Base-by-base conservation (phyloP, 1,140 invertebrate species). In the Lethrus apterus region DNA sequence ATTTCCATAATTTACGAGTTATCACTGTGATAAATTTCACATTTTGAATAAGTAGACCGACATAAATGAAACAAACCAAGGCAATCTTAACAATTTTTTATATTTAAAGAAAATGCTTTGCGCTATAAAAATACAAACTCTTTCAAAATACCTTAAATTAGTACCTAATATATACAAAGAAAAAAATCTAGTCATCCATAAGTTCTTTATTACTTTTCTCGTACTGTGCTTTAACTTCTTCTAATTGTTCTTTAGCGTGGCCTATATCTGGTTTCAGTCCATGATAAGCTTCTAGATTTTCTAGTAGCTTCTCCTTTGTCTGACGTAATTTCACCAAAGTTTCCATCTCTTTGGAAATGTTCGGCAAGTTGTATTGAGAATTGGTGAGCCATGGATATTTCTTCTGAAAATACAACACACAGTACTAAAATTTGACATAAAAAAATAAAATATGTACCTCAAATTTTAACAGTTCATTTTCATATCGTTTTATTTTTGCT, bases 371-470 rank as follows among this genome's bases (percentile, higher is more conserved):
- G 8, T 53, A 56, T 8, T 58, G 42, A n/a, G 42, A 32, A 50
- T 59, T 42, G 13, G 52, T 59, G 26, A 64, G 43, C 58, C 59
- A 64, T 1, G 58, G 58, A 48, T 64, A 54, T 38, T 62, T 59
- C 47, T 57, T 58, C 60, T 62, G 35, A 11, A 55, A 55, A 48
- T 21, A 47, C 29, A 44, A 34, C 17, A 36, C 9, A 48, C 14
- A 9, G 10, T 33, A 9, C 9, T 24, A 17, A 10, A 11, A 20
- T 34, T n/a, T 30, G 29, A 30, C 5, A 26, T 20, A 4, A 29
- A 21, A 29, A 36, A 35, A 17, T 31, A 18, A 35, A 41, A 40
- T 2, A 40, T 46, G 31, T 53, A 62, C 60, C 46, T 60, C 55
- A 32, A 58, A 49, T 49, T 62, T 59, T 15, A 29, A 18, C 13